Base-by-base conservation (phyloP, 2,113 vertebrate genomes). In the Rhagologus leucostigma region DNA sequence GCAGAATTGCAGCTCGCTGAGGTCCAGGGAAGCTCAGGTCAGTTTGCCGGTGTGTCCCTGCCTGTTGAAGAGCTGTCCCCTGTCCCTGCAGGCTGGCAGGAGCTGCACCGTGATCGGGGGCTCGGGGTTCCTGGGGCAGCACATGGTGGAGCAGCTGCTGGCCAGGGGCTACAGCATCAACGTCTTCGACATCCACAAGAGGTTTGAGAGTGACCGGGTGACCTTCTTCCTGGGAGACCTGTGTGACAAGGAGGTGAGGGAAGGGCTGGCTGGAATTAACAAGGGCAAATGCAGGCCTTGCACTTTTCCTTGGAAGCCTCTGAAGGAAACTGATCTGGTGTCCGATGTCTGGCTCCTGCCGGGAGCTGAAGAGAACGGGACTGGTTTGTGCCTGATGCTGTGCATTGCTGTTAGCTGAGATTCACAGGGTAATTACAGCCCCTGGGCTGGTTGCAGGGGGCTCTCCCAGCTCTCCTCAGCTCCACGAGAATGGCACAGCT, bases 221-320 rank as follows among this genome's bases (percentile, higher is more conserved):
- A 97, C 92, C 63, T 99, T 99, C 97, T 98, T 99, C 94, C 96
- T 97, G 94, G 99, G 99, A 26, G 99, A 99, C 95, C 98, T 99
- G 39, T 99, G 99, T 52, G 96, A 98, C 96, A 98, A 98, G 86
- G 97, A 99, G 98, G 99, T 99, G 96, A 88, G 86, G 8, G 73
- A 49, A 4, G 47, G n/a, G 1, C 53, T 42, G 71, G 1, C 52
- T 44, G 73, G 6, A 15, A 0, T 1, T 0, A 9, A 1, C 71
- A 9, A 2, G 23, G 73, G 46, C 37, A 39, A 4, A 4, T 5
- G 30, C 75, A 63, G 41, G 41, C 11, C 35, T 21, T 15, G 57
- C 33, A 35, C 33, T 55, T 75, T 39, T 26, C 41, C 60, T 21
- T 23, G 39, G 52, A 10, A 42, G 18, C 19, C n/a, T 24, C n/a